phyloP scores from a whole-genome alignment of 2,113 vertebrate species.

The Willisornis vidua region DNA sequence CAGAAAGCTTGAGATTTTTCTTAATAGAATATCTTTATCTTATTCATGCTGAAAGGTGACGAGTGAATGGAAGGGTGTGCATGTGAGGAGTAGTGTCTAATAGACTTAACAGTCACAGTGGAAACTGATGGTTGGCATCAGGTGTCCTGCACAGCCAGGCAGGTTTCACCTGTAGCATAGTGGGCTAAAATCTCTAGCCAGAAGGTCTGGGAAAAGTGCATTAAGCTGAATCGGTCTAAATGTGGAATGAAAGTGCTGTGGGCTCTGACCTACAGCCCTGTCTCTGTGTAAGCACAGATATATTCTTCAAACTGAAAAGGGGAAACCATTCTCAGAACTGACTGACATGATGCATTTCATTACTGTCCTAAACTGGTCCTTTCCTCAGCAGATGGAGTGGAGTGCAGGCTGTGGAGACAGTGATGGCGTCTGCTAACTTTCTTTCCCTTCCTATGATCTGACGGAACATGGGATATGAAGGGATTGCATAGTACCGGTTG shows the following conservation, averaged over 20 bases:
- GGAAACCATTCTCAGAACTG: background rate
- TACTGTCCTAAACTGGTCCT: background rate
- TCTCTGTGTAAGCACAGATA: background rate
- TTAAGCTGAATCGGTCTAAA: background rate
- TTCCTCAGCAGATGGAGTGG: background rate
- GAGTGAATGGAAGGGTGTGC: background rate
- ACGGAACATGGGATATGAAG: background rate
- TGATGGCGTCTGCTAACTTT: background rate
- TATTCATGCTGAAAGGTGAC: background rate
- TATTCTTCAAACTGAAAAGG: background rate
- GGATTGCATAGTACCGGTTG: background rate
- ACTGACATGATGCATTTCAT: background rate
- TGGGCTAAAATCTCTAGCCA: background rate
- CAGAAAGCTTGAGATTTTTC: background rate
- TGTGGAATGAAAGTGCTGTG: background rate
- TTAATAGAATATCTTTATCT: background rate
- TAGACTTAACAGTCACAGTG: background rate
- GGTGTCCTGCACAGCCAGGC: background rate
- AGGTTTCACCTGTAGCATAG: fast-evolving
- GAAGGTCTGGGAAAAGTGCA: background rate
- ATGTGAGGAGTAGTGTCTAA: background rate
- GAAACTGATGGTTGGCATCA: background rate
- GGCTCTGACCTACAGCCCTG: background rate
- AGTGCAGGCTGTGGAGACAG: background rate
- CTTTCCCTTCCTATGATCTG: background rate